Evolutionary conservation across 2,113 vertebrate species (phyloP).

Genomic region (Limanda limanda): DNA sequence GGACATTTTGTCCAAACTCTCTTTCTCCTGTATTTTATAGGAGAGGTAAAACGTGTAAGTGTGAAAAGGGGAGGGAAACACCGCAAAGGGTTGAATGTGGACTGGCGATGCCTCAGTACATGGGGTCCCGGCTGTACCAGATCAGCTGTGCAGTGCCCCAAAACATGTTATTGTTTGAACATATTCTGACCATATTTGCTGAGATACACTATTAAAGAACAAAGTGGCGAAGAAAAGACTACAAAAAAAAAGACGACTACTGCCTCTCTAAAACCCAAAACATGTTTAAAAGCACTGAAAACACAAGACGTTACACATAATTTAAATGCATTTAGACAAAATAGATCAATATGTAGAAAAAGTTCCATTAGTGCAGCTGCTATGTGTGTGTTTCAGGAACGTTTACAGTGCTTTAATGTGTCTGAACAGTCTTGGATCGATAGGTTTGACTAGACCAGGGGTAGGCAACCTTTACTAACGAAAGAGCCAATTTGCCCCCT

Average conservation of each 20-base stretch:
- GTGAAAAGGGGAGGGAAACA: no score
- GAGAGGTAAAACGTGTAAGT: no score
- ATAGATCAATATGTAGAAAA: constrained; percentile 14
- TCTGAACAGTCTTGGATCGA: background rate
- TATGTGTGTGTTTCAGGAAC: background rate
- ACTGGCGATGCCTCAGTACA: no score
- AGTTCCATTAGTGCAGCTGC: background rate
- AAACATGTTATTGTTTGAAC: no score
- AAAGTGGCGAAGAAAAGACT: background rate
- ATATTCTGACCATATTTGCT: background rate
- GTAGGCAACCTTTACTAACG: no score
- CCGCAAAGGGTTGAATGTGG: no score
- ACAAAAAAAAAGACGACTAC: background rate
- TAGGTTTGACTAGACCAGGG: background rate
- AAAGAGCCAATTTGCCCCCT: no score
- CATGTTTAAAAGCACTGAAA: background rate
- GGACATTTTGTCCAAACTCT: background rate
- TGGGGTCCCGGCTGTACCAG: no score
- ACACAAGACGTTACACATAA: background rate
- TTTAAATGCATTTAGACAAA: background rate
- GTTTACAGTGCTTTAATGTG: background rate
- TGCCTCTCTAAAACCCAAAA: background rate
- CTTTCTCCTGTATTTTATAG: background rate
- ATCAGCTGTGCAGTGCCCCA: no score
- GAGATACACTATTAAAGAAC: background rate